phyloP scores from a whole-genome alignment of 2,797 vertebrate genomes.

The Alouatta caraya region DNA sequence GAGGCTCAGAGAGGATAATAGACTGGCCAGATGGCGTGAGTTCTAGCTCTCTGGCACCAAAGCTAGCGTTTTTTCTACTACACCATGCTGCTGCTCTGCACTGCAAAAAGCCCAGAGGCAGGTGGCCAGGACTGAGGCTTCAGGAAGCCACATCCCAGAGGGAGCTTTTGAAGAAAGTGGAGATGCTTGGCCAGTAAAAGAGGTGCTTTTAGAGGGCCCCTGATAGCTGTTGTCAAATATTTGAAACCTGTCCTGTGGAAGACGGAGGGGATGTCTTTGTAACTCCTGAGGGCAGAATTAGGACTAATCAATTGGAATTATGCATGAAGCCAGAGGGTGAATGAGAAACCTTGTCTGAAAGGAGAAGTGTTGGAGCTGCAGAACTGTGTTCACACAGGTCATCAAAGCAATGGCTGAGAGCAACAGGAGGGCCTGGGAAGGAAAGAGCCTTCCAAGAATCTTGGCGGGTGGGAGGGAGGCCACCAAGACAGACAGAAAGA shows the following conservation, averaged over 20 bases:
- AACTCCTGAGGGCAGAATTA: neutral
- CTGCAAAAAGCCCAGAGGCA: neutral
- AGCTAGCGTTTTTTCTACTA: neutral
- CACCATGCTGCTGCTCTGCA: neutral
- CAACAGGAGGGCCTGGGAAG: neutral
- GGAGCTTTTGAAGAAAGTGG: neutral
- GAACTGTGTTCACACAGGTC: neutral
- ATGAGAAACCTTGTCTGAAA: neutral
- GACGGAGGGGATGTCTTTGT: neutral
- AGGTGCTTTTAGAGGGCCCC: neutral
- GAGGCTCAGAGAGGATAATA: neutral
- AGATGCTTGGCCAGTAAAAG: neutral
- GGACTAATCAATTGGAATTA: neutral
- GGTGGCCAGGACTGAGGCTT: neutral
- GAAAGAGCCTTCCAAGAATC: neutral
- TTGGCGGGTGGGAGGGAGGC: neutral
- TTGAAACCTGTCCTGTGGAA: neutral
- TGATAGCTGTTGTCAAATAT: neutral
- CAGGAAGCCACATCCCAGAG: neutral
- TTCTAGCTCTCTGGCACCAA: neutral
- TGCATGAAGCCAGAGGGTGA: neutral
- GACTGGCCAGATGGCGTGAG: neutral
- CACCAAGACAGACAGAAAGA: accelerated
- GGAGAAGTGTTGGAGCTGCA: neutral
- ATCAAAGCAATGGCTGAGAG: neutral